Evolutionary conservation across 2,113 vertebrate genomes (phyloP).

Genomic region (Podocnemis expansa): DNA sequence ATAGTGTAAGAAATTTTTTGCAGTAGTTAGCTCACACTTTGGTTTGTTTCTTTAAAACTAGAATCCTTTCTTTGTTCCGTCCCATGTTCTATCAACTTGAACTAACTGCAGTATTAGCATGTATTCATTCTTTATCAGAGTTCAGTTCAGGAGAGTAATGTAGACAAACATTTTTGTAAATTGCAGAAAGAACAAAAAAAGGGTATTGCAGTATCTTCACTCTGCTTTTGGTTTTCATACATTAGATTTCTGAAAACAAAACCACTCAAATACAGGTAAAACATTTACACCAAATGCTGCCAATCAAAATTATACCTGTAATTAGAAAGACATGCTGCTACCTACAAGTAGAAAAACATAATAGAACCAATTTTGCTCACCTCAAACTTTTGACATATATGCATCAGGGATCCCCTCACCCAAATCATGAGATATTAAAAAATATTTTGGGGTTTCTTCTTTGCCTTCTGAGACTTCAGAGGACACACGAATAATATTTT

Average conservation of each 20-base stretch:
- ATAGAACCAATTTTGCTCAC: not conserved
- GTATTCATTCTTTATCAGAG: conserved; percentile 12
- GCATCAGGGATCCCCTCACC: not conserved
- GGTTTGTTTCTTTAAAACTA: conserved; percentile 29
- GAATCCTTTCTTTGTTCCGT: conserved; percentile 40
- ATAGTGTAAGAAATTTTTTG: conserved; percentile 52
- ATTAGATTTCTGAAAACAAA: not conserved
- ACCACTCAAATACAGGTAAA: not conserved
- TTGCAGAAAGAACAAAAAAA: not conserved
- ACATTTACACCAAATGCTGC: not conserved
- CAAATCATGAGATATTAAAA: accelerated
- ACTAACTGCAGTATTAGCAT: not conserved
- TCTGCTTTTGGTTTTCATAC: not conserved
- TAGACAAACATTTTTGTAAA: no score
- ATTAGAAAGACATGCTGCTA: not conserved
- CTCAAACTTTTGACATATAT: not conserved
- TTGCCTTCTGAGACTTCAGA: not conserved
- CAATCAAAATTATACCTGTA: not conserved
- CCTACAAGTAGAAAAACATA: not conserved
- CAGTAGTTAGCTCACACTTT: conserved; percentile 35
- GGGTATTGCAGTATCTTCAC: not conserved
- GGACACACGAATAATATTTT: not conserved
- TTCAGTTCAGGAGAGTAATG: not conserved
- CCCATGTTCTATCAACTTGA: conserved; percentile 27
- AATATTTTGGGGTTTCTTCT: not conserved